Evolutionary conservation across 1,140 invertebrate species (phyloP).

Genomic region (Onthophagus taurus): DNA sequence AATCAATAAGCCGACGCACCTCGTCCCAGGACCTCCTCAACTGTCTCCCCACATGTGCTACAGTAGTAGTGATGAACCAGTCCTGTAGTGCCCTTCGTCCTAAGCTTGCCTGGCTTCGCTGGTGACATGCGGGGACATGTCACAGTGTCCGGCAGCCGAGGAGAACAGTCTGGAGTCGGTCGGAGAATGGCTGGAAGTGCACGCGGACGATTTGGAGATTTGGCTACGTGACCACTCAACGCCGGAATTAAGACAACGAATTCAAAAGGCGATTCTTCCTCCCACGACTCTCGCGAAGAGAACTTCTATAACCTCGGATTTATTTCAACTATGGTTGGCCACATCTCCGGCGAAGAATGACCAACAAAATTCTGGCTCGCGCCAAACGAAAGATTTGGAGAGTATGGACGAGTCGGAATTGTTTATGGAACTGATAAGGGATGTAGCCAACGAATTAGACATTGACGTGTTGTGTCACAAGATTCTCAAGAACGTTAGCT

Average conservation of each 20-base stretch:
- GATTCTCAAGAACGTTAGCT: slow-evolving; percentile 82
- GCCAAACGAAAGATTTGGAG: slow-evolving; percentile 28
- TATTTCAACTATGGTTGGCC: slow-evolving; percentile 73
- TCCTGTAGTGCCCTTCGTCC: no score
- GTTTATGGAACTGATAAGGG: slow-evolving; percentile 87
- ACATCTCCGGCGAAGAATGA: slow-evolving; percentile 59
- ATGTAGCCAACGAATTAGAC: slow-evolving; percentile 87
- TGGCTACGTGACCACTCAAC: slow-evolving; percentile 66
- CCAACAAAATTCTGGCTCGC: slow-evolving; percentile 26
- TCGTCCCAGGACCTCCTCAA: slow-evolving; percentile 12
- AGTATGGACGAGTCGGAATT: slow-evolving; percentile 59
- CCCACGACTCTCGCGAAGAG: slow-evolving; percentile 39
- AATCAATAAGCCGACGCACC: slow-evolving; percentile 26
- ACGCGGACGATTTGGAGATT: slow-evolving; percentile 50
- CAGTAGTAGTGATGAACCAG: slow-evolving; percentile 24
- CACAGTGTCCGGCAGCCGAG: slow-evolving; percentile 21
- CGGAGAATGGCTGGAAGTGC: slow-evolving; percentile 44
- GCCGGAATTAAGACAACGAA: slow-evolving; percentile 46
- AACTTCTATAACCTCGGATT: slow-evolving; percentile 73
- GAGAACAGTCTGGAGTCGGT: slow-evolving; percentile 26
- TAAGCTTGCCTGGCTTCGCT: slow-evolving; percentile 22
- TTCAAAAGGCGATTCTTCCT: slow-evolving; percentile 34
- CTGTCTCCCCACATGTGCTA: slow-evolving; percentile 25
- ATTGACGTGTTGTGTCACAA: slow-evolving; percentile 90
- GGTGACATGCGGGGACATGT: slow-evolving; percentile 31